These are phyloP conservation scores for Dromiciops gliroides DNA, from an alignment of 2,113 vertebrate genomes.

Conservation along the genomic window DNA sequence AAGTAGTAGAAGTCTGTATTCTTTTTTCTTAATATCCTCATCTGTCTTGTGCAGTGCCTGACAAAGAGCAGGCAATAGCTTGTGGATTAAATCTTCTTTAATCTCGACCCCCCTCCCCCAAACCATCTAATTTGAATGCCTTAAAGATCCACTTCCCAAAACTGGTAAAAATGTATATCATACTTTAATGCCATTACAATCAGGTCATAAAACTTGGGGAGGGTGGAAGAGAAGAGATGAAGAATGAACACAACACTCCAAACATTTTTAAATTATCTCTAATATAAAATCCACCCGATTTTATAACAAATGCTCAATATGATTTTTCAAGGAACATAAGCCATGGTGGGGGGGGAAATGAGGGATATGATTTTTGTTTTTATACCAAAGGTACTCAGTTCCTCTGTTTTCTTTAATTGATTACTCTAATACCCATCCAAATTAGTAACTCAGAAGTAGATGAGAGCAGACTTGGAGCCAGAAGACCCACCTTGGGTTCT, in stretches of 20 bases:
- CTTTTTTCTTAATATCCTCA: not conserved
- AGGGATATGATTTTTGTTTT: not conserved
- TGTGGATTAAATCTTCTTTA: not conserved
- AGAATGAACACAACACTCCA: not conserved
- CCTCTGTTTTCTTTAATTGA: not conserved
- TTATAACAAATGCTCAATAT: not conserved
- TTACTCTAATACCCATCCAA: not conserved
- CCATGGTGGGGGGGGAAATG: not conserved
- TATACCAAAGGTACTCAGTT: not conserved
- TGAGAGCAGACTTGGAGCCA: not conserved
- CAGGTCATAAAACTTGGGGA: not conserved
- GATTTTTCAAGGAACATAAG: conserved; percentile 13
- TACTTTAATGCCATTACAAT: not conserved
- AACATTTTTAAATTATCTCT: not conserved
- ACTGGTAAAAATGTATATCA: not conserved
- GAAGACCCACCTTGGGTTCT: not conserved
- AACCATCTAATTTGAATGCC: not conserved
- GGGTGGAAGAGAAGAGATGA: not conserved
- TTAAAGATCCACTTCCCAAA: not conserved
- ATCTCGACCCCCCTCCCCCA: not conserved
- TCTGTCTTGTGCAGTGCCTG: not conserved
- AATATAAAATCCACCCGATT: conserved; percentile 16
- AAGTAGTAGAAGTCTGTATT: not conserved
- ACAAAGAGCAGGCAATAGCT: not conserved
- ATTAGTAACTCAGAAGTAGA: not conserved